Evolutionary conservation across 2,888 invertebrate species (phyloP).

Genomic region (Cenopis cana): DNA sequence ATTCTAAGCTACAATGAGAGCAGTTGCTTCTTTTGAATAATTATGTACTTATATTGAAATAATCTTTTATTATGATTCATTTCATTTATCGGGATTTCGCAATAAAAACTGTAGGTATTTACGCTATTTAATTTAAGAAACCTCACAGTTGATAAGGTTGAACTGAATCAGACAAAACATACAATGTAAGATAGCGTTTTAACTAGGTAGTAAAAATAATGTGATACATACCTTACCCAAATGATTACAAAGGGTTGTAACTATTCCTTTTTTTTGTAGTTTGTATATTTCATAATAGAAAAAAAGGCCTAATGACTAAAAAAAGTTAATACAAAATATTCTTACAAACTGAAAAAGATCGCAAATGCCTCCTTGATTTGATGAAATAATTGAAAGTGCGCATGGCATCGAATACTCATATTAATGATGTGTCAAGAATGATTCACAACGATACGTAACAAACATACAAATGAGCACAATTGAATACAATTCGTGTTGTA

Average conservation of each 20-base stretch:
- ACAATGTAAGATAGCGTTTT: too few relatives aligned
- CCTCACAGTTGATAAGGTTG: neutral
- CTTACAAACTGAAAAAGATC: neutral
- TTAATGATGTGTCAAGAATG: constrained; percentile 41
- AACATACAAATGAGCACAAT: constrained; percentile 43
- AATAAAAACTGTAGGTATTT: neutral
- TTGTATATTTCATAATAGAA: too few relatives aligned
- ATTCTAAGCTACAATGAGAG: constrained; percentile 39
- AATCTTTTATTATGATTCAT: constrained; percentile 12
- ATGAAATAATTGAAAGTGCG: constrained; percentile 3
- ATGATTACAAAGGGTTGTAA: too few relatives aligned
- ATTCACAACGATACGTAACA: constrained; percentile 35
- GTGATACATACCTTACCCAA: too few relatives aligned
- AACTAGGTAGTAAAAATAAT: too few relatives aligned
- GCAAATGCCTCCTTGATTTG: constrained; percentile 3
- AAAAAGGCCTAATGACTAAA: too few relatives aligned
- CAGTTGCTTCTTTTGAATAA: constrained; percentile 30
- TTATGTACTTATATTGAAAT: constrained; percentile 16
- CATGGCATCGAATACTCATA: constrained; percentile 14
- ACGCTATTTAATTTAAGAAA: neutral
- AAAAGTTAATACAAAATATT: neutral
- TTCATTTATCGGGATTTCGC: neutral
- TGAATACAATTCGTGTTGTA: constrained; percentile 30
- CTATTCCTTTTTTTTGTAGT: too few relatives aligned
- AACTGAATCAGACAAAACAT: neutral